A percentile compares a stretch with the other conserved stretches of the same genome.
These are phyloP conservation scores for Harpagoxenus sublaevis DNA, from an alignment of 2,888 invertebrate genomes.

Conservation along the genomic window DNA sequence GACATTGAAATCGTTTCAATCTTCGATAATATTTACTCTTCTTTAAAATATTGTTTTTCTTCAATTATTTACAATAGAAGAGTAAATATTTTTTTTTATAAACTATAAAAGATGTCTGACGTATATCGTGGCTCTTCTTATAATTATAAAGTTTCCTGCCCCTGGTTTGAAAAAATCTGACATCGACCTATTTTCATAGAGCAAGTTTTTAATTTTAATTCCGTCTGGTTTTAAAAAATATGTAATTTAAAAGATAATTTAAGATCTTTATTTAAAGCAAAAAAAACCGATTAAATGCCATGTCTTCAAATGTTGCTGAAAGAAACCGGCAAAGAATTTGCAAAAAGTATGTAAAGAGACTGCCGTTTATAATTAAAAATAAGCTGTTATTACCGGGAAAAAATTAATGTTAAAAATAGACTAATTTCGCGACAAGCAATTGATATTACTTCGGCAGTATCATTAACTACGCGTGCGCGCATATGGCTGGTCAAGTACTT, in stretches of 20 bases:
- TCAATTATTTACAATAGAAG: not conserved
- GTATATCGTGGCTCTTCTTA: not conserved
- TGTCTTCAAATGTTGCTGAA: not conserved
- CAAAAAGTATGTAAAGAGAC: not conserved
- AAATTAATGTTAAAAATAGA: not conserved
- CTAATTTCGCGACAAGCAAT: not conserved
- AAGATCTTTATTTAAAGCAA: not conserved
- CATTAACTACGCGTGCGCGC: not conserved
- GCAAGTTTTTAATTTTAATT: not conserved
- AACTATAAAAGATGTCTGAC: not conserved
- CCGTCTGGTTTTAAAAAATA: not conserved
- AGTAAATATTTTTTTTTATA: not conserved
- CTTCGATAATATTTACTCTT: constrained; percentile 4
- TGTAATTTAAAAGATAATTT: not conserved
- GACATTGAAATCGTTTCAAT: constrained; percentile 37
- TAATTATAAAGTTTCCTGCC: not conserved
- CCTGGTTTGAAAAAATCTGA: not conserved
- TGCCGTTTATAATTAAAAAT: not conserved
- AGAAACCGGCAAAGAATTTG: not conserved
- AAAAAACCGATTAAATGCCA: not conserved
- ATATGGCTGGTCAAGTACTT: not conserved
- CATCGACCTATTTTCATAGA: not conserved
- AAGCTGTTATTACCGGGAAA: not conserved
- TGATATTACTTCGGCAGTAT: not conserved
- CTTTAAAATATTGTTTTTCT: not conserved